Conservation (phyloP, 1,140 invertebrate genomes). For the Dendroctonus ponderosae region DNA sequence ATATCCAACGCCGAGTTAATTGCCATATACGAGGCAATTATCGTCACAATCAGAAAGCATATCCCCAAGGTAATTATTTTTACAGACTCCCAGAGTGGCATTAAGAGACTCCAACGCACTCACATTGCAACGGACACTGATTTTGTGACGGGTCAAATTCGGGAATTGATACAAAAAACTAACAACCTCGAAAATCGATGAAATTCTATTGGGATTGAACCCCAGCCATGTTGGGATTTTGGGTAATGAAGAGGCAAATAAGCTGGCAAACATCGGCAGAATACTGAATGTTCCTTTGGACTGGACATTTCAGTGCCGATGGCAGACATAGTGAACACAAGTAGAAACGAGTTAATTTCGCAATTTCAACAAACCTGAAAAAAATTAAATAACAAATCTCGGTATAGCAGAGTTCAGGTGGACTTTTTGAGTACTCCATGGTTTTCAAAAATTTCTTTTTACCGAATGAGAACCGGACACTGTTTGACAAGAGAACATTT, state of each 20-base stretch:
- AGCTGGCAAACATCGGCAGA: constrained; percentile 14
- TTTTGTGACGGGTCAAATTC: not conserved
- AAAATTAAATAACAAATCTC: too few species aligned
- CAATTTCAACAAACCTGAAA: constrained; percentile 2
- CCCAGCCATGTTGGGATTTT: constrained; percentile 8
- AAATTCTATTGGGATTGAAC: constrained; percentile 18
- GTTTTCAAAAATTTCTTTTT: constrained; percentile 9
- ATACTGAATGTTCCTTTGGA: constrained; percentile 1
- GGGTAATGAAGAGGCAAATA: constrained; percentile 16
- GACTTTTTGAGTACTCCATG: constrained; percentile 3
- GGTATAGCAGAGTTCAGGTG: constrained; percentile 4
- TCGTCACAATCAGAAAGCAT: not conserved
- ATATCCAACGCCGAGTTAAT: constrained; percentile 8
- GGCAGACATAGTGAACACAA: not conserved
- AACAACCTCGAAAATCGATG: not conserved
- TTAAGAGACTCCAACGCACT: not conserved
- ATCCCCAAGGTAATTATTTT: constrained; percentile 3
- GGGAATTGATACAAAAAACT: not conserved
- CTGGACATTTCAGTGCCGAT: not conserved
- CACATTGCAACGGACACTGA: not conserved
- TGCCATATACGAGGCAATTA: constrained; percentile 12
- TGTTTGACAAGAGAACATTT: constrained; percentile 21
- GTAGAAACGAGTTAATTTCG: constrained; percentile 3
- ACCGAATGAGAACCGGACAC: constrained; percentile 26
- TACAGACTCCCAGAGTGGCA: constrained; percentile 4